These are phyloP conservation scores for Aradophagus sp. DNA, from an alignment of 1,140 invertebrate genomes.

Conservation along the genomic window DNA sequence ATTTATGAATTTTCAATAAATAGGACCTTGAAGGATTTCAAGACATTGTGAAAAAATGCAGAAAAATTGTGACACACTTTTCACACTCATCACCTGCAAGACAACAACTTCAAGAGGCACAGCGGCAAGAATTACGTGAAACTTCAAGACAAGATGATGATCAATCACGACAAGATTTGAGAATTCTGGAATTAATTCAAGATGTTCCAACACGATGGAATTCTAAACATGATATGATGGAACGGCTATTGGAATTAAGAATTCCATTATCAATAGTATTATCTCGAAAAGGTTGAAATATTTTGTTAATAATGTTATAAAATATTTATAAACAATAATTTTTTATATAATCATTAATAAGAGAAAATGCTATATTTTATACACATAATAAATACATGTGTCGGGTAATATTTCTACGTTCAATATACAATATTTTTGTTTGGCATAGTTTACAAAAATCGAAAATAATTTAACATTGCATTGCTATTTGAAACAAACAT, in stretches of 20 bases:
- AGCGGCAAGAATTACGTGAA: background rate
- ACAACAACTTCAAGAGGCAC: background rate
- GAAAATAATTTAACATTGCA: too few relatives aligned
- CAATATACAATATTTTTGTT: too few relatives aligned
- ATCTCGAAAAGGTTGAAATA: background rate
- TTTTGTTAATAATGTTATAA: background rate
- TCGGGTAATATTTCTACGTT: too few relatives aligned
- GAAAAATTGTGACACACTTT: background rate
- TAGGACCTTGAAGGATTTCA: background rate
- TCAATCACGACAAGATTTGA: too few relatives aligned
- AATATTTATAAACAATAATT: too few relatives aligned
- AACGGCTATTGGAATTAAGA: background rate
- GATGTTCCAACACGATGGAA: background rate
- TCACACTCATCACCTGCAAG: background rate
- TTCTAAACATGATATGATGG: background rate
- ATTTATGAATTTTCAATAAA: too few relatives aligned
- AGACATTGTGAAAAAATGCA: slow-evolving; percentile 1
- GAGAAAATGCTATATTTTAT: too few relatives aligned
- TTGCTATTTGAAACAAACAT: background rate
- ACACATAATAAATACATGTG: too few relatives aligned
- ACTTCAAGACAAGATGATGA: too few relatives aligned
- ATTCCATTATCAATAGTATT: background rate
- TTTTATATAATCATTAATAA: too few relatives aligned
- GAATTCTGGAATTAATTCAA: background rate
- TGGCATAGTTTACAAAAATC: too few relatives aligned